These are phyloP conservation scores for Isichthys henryi DNA, from an alignment of 2,113 vertebrate genomes.

Conservation along the genomic window DNA sequence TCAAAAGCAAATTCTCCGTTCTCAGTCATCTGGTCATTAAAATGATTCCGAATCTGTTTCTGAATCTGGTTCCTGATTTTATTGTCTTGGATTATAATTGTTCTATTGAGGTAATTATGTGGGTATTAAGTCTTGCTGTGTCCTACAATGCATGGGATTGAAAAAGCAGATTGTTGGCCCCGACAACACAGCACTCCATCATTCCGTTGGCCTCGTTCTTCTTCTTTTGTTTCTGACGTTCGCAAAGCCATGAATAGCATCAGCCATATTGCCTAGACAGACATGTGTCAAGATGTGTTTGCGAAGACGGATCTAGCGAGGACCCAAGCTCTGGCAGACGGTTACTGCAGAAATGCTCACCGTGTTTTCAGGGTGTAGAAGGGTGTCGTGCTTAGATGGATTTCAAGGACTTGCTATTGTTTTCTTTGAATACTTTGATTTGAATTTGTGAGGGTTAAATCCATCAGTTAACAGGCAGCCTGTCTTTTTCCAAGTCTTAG, in stretches of 20 bases:
- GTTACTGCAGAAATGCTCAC: neutral
- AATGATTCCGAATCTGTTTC: neutral
- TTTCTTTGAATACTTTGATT: neutral
- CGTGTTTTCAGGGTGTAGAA: neutral
- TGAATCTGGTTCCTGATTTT: neutral
- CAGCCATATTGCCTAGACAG: conserved; percentile 7
- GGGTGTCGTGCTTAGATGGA: neutral
- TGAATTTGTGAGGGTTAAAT: conserved; percentile 10
- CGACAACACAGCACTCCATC: neutral
- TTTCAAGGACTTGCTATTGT: neutral
- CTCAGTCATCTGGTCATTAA: neutral
- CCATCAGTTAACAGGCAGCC: neutral
- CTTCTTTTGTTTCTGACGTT: conserved; percentile 1
- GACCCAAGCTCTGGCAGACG: neutral
- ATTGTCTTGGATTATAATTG: neutral
- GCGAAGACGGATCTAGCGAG: neutral
- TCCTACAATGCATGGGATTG: neutral
- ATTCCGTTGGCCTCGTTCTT: neutral
- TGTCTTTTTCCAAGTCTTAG: neutral
- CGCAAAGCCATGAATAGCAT: neutral
- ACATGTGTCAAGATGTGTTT: conserved; percentile 4
- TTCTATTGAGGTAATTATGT: neutral
- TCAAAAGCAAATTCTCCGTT: neutral
- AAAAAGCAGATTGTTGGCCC: neutral
- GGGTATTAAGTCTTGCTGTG: neutral